These are phyloP conservation scores for Rhynchomys soricoides DNA, from an alignment of 2,113 vertebrate species.

Conservation along the genomic window DNA sequence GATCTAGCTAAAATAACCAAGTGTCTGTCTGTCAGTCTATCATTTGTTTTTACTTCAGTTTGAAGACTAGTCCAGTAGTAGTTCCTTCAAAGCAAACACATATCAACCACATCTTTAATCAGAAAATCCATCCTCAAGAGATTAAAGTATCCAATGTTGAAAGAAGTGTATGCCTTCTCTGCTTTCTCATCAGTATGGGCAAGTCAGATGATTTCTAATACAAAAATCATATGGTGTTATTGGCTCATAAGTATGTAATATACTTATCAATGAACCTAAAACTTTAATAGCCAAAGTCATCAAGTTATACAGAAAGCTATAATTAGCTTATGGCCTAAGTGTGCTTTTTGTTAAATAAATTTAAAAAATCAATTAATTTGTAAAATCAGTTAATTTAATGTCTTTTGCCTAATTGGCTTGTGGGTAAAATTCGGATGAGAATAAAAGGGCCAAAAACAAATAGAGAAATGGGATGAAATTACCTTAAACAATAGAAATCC, in stretches of 20 bases:
- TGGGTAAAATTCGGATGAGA: constrained; percentile 19
- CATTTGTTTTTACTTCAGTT: not conserved
- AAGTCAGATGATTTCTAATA: constrained; percentile 30
- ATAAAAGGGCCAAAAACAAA: not conserved
- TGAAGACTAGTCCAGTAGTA: not conserved
- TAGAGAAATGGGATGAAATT: not conserved
- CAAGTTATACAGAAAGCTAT: constrained; percentile 5
- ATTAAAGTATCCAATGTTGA: not conserved
- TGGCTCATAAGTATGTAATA: constrained; percentile 17
- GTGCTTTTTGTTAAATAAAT: constrained; percentile 45
- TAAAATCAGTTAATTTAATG: not conserved
- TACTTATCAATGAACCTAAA: not conserved
- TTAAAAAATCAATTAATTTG: constrained; percentile 28
- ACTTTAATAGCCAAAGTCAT: not conserved
- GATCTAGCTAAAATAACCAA: not conserved
- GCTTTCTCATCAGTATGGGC: not conserved
- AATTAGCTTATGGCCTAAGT: not conserved
- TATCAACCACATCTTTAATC: not conserved
- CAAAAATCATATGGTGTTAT: not conserved
- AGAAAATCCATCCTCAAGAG: constrained; percentile 7
- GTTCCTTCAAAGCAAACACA: not conserved
- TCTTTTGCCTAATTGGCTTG: not conserved
- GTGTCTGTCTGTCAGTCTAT: not conserved
- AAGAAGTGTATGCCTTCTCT: not conserved
- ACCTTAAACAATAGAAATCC: not conserved